Conservation (phyloP, 2,888 invertebrate species). For the Kuschelorhynchus macadamiae region DNA sequence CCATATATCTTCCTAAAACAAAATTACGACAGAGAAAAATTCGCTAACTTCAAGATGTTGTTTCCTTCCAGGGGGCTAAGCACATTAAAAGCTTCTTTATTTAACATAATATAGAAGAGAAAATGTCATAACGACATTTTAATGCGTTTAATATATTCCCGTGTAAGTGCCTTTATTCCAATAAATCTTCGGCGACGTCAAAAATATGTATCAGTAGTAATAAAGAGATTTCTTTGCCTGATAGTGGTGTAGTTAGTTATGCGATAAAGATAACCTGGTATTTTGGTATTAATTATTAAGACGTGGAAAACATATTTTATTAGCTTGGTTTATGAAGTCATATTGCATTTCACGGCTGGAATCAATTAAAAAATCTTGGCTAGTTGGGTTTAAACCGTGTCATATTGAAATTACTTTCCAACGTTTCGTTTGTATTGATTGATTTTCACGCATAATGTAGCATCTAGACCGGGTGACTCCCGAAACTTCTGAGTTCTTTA, state of each 20-base stretch:
- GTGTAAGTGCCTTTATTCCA: slow-evolving; percentile 22
- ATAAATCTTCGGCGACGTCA: slow-evolving; percentile 33
- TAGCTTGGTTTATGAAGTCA: too few relatives aligned
- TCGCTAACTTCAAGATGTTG: slow-evolving; percentile 34
- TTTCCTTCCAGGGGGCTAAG: slow-evolving; percentile 19
- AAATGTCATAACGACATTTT: slow-evolving; percentile 43
- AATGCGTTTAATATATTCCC: slow-evolving; percentile 40
- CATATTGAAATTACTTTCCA: too few relatives aligned
- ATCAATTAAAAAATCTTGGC: too few relatives aligned
- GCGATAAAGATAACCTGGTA: too few relatives aligned
- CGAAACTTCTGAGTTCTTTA: too few relatives aligned
- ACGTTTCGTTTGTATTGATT: too few relatives aligned
- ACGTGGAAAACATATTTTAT: too few relatives aligned
- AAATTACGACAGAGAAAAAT: slow-evolving; percentile 42
- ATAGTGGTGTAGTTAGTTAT: neutral
- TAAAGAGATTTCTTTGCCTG: slow-evolving; percentile 20
- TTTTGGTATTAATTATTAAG: too few relatives aligned
- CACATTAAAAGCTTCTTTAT: slow-evolving; percentile 46
- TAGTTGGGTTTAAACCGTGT: too few relatives aligned
- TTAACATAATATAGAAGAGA: slow-evolving; percentile 45
- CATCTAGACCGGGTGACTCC: too few relatives aligned
- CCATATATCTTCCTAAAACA: slow-evolving; percentile 30
- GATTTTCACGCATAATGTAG: too few relatives aligned
- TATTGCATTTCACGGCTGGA: too few relatives aligned
- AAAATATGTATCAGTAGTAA: slow-evolving; percentile 2